Evolutionary conservation across 2,888 invertebrate genomes (phyloP), one percentile per base, ranked within the genome.

Genomic region (Chesias legatella): DNA sequence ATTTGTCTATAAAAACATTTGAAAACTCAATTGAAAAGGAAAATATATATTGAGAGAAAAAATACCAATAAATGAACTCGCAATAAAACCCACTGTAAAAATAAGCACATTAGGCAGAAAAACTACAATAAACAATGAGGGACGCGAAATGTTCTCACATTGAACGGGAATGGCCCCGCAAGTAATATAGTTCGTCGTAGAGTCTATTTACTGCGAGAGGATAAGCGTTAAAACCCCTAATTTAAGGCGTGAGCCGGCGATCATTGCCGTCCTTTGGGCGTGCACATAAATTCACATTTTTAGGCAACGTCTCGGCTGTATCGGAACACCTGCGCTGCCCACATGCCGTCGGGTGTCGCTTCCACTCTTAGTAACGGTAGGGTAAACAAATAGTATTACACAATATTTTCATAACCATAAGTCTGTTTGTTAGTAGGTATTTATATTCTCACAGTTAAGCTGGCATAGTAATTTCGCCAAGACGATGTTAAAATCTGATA

Each of bases 221-320:
- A 82, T 81, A 73, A 81, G 72, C 80, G 80, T 79, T 79, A 82
- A 84, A 79, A 77, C 81, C 73, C 77, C 79, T 81, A 84, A 85
- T 84, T 84, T 85, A 84, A 79, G 80, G 78, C 73, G 74, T 73
- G 81, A 82, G 79, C 76, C 65, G 64, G 68, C 80, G 81, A 85
- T 85, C 83, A 84, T 85, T 78, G 82, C 79, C 72, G 79, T 70
- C 76, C 76, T 70, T 60, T 63, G 73, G 78, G 70, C 59, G 73
- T 63, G 63, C 63, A 75, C 76, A 83, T 85, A 85, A 85, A 85
- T 84, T 80, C 82, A 75, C 82, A 81, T 83, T 83, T 84, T 84
- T 79, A 81, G 81, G 75, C 67, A 70, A 68, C 77, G 68, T 65
- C 65, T 71, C 68, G 63, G 61, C 47, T 48, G 55, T 52, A 50